Conservation (phyloP, 2,888 invertebrate species). For the Drosophila helvetica region DNA sequence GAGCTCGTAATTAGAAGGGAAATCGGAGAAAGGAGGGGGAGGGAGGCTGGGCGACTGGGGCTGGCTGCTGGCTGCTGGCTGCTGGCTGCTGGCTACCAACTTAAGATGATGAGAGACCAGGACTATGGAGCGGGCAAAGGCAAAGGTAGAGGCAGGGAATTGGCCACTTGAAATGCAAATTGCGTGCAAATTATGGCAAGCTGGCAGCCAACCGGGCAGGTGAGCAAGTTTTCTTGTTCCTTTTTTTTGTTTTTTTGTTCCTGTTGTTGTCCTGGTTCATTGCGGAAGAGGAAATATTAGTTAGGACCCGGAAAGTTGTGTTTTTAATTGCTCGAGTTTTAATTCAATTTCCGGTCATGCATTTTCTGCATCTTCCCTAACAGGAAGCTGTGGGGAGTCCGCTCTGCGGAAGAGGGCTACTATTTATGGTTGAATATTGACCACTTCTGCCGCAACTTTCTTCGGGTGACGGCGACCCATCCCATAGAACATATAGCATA, state of each 20-base stretch:
- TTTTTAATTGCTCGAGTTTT: conserved; percentile 62
- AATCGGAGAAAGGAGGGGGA: conserved; percentile 20
- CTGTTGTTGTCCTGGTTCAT: conserved; percentile 44
- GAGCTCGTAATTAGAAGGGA: conserved; percentile 72
- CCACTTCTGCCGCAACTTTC: too few relatives aligned
- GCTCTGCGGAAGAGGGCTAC: not conserved
- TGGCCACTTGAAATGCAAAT: conserved; percentile 89
- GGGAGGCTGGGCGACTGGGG: not conserved
- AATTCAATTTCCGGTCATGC: conserved; percentile 62
- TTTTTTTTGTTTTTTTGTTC: conserved; percentile 7
- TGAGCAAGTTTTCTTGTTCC: conserved; percentile 51
- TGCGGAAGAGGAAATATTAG: conserved; percentile 61
- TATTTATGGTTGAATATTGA: not conserved
- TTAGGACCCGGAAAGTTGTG: conserved; percentile 57
- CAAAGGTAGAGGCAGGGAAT: conserved; percentile 44
- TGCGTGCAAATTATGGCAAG: conserved; percentile 85
- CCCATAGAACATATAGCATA: not conserved
- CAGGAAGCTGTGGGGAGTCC: not conserved
- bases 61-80: not conserved
- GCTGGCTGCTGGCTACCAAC: conserved; percentile 67
- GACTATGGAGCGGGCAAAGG: conserved; percentile 6
- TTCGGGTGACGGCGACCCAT: not conserved
- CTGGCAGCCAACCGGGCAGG: conserved; percentile 66
- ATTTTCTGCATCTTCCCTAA: conserved; percentile 16
- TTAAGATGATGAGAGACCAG: conserved; percentile 35